Conservation (phyloP, 2,888 invertebrate species). For the Sphaerophoria rueppellii region DNA sequence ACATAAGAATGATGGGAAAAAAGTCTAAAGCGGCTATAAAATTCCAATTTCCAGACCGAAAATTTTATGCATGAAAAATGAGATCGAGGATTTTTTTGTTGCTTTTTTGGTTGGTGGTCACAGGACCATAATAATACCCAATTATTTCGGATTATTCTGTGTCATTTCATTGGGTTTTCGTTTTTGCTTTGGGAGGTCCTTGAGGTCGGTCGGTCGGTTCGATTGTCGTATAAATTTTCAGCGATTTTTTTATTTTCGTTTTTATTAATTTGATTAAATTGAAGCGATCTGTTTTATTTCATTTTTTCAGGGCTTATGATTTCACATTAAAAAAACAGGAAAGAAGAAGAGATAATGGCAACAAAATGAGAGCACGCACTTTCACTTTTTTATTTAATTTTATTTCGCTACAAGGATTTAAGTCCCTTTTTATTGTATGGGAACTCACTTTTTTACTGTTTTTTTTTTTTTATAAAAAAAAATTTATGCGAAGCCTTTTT, state of each 20-base stretch:
- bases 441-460: constrained; percentile 58
- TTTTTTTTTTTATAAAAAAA: too few relatives aligned
- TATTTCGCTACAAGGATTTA: background rate
- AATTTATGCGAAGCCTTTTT: background rate
- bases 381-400: constrained; percentile 44
- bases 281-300: constrained; percentile 40
- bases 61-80: constrained; percentile 59
- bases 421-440: constrained; percentile 16
- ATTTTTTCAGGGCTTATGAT: constrained; percentile 6
- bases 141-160: constrained; percentile 59
- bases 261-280: constrained; percentile 23
- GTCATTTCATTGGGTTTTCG: constrained; percentile 7
- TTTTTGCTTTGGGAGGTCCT: background rate
- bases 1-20: background rate
- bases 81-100: constrained; percentile 1
- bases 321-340: constrained; percentile 1
- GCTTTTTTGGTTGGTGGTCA: background rate
- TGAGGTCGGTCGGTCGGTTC: background rate
- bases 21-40: constrained; percentile 42
- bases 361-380: constrained; percentile 33
- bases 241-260: background rate
- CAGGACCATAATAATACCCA: constrained; percentile 45
- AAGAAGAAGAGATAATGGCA: background rate
- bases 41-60: constrained; percentile 54
- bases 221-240: background rate